Percentiles rank a stretch among this genome's conserved stretches.
Evolutionary conservation across 2,113 vertebrate genomes (phyloP).

Genomic region (Noturus placidus): DNA sequence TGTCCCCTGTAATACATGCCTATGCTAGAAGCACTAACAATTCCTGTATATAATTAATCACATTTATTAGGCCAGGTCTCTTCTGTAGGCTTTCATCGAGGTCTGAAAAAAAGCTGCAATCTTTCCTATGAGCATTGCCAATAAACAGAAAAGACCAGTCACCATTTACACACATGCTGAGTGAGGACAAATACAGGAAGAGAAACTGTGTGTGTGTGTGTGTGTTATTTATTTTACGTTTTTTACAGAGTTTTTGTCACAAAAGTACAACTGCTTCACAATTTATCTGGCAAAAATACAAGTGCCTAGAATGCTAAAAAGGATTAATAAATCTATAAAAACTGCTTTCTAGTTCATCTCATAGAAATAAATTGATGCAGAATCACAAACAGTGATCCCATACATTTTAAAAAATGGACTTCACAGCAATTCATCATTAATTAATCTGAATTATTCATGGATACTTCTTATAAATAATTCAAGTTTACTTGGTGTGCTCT

Average conservation of each 20-base stretch:
- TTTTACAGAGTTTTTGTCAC: background rate
- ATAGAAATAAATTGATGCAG: background rate
- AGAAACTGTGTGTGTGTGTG: background rate
- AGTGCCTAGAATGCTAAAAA: background rate
- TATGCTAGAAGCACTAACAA: slow-evolving; percentile 49
- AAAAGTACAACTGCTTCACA: background rate
- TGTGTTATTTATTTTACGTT: background rate
- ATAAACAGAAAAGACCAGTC: slow-evolving; percentile 34
- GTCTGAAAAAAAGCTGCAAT: slow-evolving; percentile 42
- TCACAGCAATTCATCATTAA: slow-evolving; percentile 10
- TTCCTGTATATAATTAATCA: slow-evolving; percentile 52
- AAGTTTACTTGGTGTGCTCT: background rate
- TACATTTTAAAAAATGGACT: slow-evolving; percentile 26
- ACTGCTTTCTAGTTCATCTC: background rate
- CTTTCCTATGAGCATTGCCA: slow-evolving; percentile 12
- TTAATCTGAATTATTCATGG: slow-evolving; percentile 30
- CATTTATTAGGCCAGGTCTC: slow-evolving; percentile 40
- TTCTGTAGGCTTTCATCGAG: background rate
- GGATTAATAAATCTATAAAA: slow-evolving; percentile 2
- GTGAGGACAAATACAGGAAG: slow-evolving; percentile 13
- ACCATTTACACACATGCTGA: slow-evolving; percentile 23
- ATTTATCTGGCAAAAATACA: background rate
- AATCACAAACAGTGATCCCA: slow-evolving; percentile 12
- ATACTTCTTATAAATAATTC: slow-evolving; percentile 19
- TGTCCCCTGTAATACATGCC: slow-evolving; percentile 31